Evolutionary conservation across 1,140 invertebrate genomes (phyloP), one percentile per base, ranked within the genome.

Genomic region (Himalopsyche phryganea): DNA sequence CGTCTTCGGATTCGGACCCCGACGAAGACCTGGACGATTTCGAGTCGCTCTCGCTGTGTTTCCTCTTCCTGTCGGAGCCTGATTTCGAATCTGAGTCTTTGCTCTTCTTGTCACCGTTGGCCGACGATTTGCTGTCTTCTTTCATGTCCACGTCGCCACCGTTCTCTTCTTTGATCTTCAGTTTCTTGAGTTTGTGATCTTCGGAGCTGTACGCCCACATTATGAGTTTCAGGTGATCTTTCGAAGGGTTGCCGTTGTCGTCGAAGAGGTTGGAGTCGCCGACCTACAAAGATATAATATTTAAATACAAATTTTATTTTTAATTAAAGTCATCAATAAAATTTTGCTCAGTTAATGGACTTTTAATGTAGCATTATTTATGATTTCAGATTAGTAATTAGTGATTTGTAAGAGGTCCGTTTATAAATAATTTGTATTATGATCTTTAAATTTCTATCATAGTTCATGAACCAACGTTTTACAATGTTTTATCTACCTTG

Each of bases 171-270:
- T 47, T 60, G 14, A 64, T 60, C 36, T 64, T 60, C 9, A 60
- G 17, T 23, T 50, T 60, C 41, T 64, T 64, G 52, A 64, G 50
- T 33, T 49, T 51, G 32, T 53, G 44, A 15, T 64, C 61, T 42
- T 64, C 56, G 13, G 84, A 83, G 50, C 82, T 85, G 66, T 85
- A 85, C 0, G 83, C 83, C 84, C 84, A 85, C 14, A 84, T 67
- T 53, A 85, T 76, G 57, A 85, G 68, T 57, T 83, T 69, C 54
- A 85, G 60, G 55, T 85, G 84, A 38, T 83, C 77, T 14, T 77
- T 68, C 6, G 81, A 82, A 1, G 84, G 84, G 48, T 81, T 74
- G 33, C 82, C 81, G 49, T 82, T 78, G 1, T 74, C 69, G 15
- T 81, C 75, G 67, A 84, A 85, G 1, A 85, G 69, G 63, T 84